Evolutionary conservation across 1,140 invertebrate genomes (phyloP).

Genomic region (Heliconius himera): DNA sequence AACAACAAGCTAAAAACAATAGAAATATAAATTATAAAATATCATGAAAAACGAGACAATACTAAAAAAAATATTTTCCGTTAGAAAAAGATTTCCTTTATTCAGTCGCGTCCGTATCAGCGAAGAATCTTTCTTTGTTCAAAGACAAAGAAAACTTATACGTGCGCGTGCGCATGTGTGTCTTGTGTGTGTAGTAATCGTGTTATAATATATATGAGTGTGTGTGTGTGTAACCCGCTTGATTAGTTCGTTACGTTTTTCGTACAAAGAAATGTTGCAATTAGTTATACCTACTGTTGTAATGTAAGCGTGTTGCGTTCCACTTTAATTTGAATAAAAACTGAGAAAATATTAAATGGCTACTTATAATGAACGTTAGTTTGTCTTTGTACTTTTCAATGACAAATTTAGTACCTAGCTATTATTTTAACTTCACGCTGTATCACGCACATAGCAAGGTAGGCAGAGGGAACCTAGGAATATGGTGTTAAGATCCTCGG

Average conservation of each 20-base stretch:
- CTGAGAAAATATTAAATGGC: background rate
- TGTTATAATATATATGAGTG: constrained; percentile 5
- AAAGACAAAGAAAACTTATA: constrained; percentile 48
- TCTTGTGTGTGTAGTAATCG: constrained; percentile 13
- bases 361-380: constrained; percentile 6
- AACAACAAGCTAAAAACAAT: background rate
- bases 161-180: constrained; percentile 29
- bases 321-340: constrained; percentile 8
- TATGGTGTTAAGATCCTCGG: too few relatives aligned
- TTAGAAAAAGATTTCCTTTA: constrained; percentile 34
- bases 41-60: constrained; percentile 11
- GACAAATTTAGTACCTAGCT: background rate
- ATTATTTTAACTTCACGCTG: too few relatives aligned
- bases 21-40: background rate
- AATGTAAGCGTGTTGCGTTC: constrained; percentile 3
- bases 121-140: constrained; percentile 47
- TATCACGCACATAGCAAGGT: too few relatives aligned
- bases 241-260: constrained; percentile 42
- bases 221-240: constrained; percentile 25
- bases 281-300: constrained; percentile 1
- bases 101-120: constrained; percentile 29
- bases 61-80: constrained; percentile 22
- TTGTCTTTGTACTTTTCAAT: background rate
- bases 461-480: too few relatives aligned
- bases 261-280: constrained; percentile 43